Conservation (phyloP, 2,797 vertebrate species). For the Rhinoraja longicauda region DNA sequence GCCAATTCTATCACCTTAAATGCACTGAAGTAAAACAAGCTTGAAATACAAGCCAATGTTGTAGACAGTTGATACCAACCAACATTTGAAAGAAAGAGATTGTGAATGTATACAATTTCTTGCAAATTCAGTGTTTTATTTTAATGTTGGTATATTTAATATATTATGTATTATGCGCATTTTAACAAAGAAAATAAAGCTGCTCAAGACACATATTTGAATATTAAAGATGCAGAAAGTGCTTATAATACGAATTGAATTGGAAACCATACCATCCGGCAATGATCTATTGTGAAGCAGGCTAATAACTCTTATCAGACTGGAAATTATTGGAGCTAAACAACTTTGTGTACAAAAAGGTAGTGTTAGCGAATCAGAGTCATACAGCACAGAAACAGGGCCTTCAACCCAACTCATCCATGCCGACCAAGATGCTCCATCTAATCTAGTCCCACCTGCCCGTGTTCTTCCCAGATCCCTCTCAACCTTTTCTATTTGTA, state of each 20-base stretch:
- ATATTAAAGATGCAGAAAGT: neutral
- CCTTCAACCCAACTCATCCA: too few species aligned
- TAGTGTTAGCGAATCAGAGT: too few species aligned
- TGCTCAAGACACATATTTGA: too few species aligned
- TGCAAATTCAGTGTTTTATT: neutral
- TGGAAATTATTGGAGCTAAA: neutral
- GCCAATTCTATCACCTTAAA: neutral
- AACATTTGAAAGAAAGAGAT: neutral
- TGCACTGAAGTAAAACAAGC: neutral
- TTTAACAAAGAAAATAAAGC: neutral
- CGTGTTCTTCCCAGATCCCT: too few species aligned
- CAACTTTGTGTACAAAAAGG: neutral
- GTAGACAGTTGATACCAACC: neutral
- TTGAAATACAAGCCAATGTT: slow-evolving; percentile 5
- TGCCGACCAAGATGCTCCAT: too few species aligned
- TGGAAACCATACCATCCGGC: neutral
- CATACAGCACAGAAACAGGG: too few species aligned
- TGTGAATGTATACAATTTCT: neutral
- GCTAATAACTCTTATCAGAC: neutral
- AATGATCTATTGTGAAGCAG: neutral
- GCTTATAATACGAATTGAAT: neutral
- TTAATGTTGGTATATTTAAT: neutral
- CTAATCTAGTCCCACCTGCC: too few species aligned
- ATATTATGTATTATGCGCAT: neutral
- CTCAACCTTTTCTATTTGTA: too few species aligned